phyloP scores from a whole-genome alignment of 2,113 vertebrate genomes.

The Syngnathus typhle region DNA sequence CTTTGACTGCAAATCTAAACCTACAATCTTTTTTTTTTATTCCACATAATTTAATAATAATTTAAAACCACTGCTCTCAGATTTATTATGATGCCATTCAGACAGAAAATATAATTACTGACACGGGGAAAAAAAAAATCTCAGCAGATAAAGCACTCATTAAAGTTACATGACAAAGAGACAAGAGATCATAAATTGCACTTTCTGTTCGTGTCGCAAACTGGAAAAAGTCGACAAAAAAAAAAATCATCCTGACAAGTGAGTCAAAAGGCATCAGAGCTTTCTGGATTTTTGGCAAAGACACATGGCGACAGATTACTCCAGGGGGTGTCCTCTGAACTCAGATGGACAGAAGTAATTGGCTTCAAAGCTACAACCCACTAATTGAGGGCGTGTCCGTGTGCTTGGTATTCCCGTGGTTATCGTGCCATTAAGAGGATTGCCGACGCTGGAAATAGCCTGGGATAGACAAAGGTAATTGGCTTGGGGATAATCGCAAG shows the following conservation, averaged over 20 bases:
- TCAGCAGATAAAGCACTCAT: conserved; percentile 6
- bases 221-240: conserved; percentile 13
- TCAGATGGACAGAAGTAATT: conserved; percentile 27
- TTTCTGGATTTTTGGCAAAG: neutral
- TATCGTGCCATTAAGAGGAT: conserved; percentile 40
- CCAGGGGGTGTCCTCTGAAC: neutral
- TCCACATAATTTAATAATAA: neutral
- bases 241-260: neutral
- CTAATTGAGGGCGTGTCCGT: neutral
- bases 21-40: neutral
- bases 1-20: neutral
- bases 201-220: conserved; percentile 23
- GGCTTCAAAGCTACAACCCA: conserved; percentile 16
- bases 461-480: conserved; percentile 57
- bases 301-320: neutral
- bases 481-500: conserved; percentile 39
- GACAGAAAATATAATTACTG: neutral
- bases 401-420: conserved; percentile 20
- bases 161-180: conserved; percentile 17
- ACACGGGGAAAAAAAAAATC: neutral
- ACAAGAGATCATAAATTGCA: conserved; percentile 9
- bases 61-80: neutral
- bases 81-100: neutral
- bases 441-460: conserved; percentile 36
- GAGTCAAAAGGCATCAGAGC: neutral